These are phyloP conservation scores for Apistogramma diplotaenia DNA, from an alignment of 2,113 vertebrate species.

Conservation along the genomic window DNA sequence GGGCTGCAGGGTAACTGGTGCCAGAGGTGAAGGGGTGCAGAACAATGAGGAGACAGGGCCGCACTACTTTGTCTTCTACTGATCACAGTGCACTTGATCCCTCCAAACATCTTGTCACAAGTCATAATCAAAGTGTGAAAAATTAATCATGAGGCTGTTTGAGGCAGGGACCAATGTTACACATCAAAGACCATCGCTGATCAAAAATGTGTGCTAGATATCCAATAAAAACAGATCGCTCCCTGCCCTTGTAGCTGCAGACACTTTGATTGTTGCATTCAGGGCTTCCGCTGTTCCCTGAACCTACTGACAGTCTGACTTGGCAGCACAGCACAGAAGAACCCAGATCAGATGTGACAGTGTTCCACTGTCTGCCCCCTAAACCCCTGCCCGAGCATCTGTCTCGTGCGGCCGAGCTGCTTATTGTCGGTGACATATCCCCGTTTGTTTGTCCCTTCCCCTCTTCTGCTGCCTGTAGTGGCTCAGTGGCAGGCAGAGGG, in stretches of 20 bases:
- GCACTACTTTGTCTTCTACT: too few species aligned
- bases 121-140: not conserved
- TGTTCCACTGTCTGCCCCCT: constrained; percentile 15
- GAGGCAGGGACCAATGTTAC: not conserved
- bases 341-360: constrained; percentile 52
- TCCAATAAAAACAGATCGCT: too few species aligned
- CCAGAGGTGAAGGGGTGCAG: not conserved
- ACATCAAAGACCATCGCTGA: not conserved
- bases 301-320: constrained; percentile 14
- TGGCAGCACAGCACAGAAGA: not conserved
- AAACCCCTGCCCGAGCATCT: constrained; percentile 30
- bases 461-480: not conserved
- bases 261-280: not conserved
- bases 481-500: constrained; percentile 21
- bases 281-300: not conserved
- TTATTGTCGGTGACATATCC: constrained; percentile 25
- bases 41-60: not conserved
- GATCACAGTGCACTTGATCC: not conserved
- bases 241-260: not conserved
- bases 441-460: constrained; percentile 28
- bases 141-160: accelerated
- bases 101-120: not conserved
- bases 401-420: constrained; percentile 10
- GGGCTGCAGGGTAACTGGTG: not conserved
- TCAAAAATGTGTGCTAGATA: not conserved